phyloP scores from a whole-genome alignment of 2,113 vertebrate genomes.

The Butastur rufipennis region DNA sequence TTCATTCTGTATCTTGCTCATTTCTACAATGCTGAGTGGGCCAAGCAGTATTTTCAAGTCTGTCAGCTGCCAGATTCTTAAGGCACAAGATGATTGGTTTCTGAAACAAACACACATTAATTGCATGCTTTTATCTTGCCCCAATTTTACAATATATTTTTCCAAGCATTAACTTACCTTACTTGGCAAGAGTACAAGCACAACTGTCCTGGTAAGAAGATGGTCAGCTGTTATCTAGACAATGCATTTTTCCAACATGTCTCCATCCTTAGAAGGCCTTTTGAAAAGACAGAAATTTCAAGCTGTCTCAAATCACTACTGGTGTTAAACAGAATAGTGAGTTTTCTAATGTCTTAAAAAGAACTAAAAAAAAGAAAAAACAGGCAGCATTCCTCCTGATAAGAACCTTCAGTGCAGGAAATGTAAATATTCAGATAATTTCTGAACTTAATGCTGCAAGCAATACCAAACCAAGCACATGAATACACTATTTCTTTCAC shows the following conservation, averaged over 20 bases:
- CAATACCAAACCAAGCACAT: neutral
- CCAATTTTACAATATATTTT: neutral
- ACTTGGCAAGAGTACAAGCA: neutral
- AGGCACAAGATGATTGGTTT: neutral
- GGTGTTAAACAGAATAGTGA: neutral
- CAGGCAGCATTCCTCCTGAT: neutral
- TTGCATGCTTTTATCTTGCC: neutral
- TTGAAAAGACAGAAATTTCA: neutral
- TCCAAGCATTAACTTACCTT: neutral
- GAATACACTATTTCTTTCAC: neutral
- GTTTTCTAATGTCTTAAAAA: neutral
- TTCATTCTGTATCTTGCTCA: neutral
- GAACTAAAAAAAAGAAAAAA: neutral
- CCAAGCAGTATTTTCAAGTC: neutral
- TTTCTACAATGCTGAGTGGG: neutral
- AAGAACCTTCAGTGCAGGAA: neutral
- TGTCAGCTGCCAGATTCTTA: neutral
- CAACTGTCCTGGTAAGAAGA: neutral
- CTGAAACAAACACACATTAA: neutral
- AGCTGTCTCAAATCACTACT: neutral
- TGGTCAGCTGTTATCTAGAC: neutral
- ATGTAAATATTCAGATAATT: neutral
- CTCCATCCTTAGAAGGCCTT: neutral
- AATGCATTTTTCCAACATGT: neutral
- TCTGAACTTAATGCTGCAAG: neutral